Evolutionary conservation across 2,797 vertebrate genomes (phyloP).

Genomic region (Pitangus sulphuratus): DNA sequence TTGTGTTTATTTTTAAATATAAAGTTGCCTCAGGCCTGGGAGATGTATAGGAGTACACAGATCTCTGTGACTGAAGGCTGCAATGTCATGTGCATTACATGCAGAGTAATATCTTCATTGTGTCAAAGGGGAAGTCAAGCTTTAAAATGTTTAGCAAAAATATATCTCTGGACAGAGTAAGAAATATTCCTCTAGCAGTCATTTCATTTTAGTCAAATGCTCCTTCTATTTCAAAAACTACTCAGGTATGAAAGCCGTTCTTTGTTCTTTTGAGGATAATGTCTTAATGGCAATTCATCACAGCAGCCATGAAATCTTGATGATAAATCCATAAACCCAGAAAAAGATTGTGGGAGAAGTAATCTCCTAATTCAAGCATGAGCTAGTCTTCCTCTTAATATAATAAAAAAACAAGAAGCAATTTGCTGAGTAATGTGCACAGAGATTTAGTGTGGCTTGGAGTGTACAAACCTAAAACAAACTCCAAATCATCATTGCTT

Average conservation of each 20-base stretch:
- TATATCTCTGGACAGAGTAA: background rate
- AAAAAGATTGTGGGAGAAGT: constrained; percentile 36
- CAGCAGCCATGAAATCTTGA: constrained; percentile 30
- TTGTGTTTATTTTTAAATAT: background rate
- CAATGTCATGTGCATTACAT: rapidly evolving
- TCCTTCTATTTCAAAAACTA: background rate
- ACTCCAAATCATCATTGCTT: background rate
- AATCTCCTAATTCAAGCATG: constrained; percentile 45
- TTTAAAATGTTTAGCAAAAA: background rate
- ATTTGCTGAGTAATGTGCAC: constrained; percentile 26
- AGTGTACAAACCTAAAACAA: background rate
- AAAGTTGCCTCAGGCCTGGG: background rate
- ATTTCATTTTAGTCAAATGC: background rate
- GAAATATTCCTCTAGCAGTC: background rate
- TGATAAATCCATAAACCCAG: constrained; percentile 46
- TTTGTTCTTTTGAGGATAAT: constrained; percentile 23
- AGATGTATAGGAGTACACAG: background rate
- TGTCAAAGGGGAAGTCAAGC: background rate
- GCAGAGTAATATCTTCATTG: background rate
- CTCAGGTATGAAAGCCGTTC: background rate
- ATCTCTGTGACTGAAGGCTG: background rate
- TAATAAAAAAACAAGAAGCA: background rate
- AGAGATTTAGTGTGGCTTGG: constrained; percentile 15
- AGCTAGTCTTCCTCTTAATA: constrained; percentile 8
- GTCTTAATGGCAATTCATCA: constrained; percentile 41